Evolutionary conservation across 2,888 invertebrate species (phyloP).

Genomic region (Caenorhabditis panamensis): DNA sequence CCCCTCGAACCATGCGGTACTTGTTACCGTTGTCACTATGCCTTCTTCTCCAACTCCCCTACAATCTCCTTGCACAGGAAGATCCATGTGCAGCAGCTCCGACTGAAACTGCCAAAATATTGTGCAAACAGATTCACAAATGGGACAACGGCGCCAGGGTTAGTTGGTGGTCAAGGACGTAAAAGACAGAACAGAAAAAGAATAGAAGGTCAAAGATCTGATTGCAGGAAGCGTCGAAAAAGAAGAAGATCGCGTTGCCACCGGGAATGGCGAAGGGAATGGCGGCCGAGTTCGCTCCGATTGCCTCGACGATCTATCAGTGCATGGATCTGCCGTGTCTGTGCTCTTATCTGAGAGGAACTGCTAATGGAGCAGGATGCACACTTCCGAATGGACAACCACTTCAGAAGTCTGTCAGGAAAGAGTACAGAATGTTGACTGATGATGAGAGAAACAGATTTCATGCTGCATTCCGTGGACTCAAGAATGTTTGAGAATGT

Average conservation of each 20-base stretch:
- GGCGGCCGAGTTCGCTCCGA: conserved; percentile 77
- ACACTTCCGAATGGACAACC: conserved; percentile 68
- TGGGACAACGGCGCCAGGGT: conserved; percentile 79
- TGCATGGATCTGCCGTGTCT: conserved; percentile 80
- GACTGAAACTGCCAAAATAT: conserved; percentile 71
- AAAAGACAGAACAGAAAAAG: no score
- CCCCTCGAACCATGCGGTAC: conserved; percentile 44
- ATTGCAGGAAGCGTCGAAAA: conserved; percentile 63
- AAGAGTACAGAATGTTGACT: conserved; percentile 78
- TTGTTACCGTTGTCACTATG: background rate
- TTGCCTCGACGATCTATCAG: conserved; percentile 75
- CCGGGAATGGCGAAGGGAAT: conserved; percentile 72
- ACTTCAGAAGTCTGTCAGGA: conserved; percentile 66
- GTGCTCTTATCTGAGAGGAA: conserved; percentile 75
- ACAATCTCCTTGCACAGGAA: conserved; percentile 17
- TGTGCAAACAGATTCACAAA: conserved; percentile 77
- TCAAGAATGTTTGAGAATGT: conserved; percentile 57
- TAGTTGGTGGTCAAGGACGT: conserved; percentile 41
- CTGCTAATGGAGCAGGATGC: conserved; percentile 57
- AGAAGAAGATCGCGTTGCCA: conserved; percentile 73
- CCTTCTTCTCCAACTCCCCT: conserved; percentile 12
- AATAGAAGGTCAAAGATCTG: conserved; percentile 36
- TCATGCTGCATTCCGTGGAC: conserved; percentile 57
- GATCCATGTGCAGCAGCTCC: conserved; percentile 76
- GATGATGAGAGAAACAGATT: conserved; percentile 77